Percentiles rank a stretch among this genome's conserved stretches.
These are phyloP conservation scores for Egretta garzetta DNA, from an alignment of 2,113 vertebrate species.

Conservation along the genomic window DNA sequence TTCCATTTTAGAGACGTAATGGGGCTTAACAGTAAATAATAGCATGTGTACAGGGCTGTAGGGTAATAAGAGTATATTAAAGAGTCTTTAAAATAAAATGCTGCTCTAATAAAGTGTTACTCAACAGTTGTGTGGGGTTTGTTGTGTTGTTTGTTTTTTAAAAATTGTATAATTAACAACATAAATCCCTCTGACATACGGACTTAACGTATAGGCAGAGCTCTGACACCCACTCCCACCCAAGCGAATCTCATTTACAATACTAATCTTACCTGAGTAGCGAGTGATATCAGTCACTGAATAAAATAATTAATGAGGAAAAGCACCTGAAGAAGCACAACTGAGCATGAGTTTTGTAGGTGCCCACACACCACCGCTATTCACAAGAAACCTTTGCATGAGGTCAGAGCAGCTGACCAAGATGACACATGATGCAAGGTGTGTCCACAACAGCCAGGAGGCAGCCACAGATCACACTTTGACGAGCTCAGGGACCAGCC, in stretches of 20 bases:
- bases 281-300: background rate
- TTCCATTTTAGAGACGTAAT: background rate
- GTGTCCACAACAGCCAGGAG: background rate
- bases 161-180: background rate
- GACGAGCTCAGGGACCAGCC: background rate
- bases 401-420: background rate
- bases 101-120: background rate
- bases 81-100: background rate
- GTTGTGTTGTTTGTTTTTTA: background rate
- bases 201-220: background rate
- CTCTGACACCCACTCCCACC: background rate
- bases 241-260: background rate
- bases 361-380: background rate
- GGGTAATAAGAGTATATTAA: background rate
- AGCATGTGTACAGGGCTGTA: background rate
- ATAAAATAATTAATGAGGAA: background rate
- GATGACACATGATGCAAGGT: background rate
- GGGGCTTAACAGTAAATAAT: background rate
- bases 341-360: background rate
- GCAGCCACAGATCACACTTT: background rate
- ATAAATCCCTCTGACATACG: accelerated
- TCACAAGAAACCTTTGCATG: background rate
- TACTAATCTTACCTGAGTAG: background rate
- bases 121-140: background rate
- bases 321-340: background rate